phyloP scores from a whole-genome alignment of 2,113 vertebrate genomes.

The Atherinomorus stipes region DNA sequence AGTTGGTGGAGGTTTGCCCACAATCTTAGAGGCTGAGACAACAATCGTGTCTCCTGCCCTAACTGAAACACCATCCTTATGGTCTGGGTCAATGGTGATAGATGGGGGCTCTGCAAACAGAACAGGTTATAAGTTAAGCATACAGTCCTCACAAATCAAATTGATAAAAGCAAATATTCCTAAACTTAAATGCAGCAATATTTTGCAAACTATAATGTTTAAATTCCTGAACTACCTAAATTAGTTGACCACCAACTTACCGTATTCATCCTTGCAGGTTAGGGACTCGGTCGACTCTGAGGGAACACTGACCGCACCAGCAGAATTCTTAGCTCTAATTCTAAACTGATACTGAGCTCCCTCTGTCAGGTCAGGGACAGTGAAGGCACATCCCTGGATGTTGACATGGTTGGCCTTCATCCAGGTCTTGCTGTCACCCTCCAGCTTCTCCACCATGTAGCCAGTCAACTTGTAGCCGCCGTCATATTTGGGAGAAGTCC shows the following conservation, averaged over 20 bases:
- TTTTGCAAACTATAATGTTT: background rate
- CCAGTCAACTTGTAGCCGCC: constrained; percentile 96
- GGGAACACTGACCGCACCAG: constrained; percentile 93
- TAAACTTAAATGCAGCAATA: no score
- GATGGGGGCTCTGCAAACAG: constrained; percentile 90
- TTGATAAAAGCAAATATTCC: background rate
- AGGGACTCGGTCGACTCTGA: constrained; percentile 92
- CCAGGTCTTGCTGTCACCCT: constrained; percentile 92
- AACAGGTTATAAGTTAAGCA: background rate
- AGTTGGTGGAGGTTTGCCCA: constrained; percentile 95
- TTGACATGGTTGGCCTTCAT: constrained; percentile 97
- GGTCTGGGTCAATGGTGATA: constrained; percentile 92
- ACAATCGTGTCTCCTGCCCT: constrained; percentile 94
- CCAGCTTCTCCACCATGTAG: constrained; percentile 95
- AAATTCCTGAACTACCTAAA: background rate
- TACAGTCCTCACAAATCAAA: background rate
- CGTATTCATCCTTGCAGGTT: constrained; percentile 97
- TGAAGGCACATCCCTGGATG: constrained; percentile 94
- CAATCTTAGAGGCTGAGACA: constrained; percentile 92
- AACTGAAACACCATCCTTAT: constrained; percentile 95
- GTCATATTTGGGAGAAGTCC: constrained; percentile 97
- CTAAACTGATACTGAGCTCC: constrained; percentile 94
- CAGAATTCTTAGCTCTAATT: constrained; percentile 95
- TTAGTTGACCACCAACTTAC: constrained; percentile 75
- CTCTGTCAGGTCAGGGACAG: constrained; percentile 92